Percentiles rank a stretch among this genome's conserved stretches.
Evolutionary conservation across 2,888 invertebrate genomes (phyloP).

Genomic region (Apotomis betuletana): DNA sequence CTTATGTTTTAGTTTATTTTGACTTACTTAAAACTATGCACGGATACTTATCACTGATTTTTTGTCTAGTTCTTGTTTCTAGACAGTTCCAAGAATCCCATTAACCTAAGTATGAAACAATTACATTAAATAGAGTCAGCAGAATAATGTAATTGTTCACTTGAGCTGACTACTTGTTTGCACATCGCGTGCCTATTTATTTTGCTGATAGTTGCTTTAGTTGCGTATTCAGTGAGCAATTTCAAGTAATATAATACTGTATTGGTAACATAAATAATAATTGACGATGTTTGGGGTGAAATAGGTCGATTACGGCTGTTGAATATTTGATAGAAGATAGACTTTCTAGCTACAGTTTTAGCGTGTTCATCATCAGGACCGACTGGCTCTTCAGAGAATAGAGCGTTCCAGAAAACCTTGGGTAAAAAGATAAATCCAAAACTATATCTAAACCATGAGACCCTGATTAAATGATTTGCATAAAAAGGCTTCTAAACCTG

Average conservation of each 20-base stretch:
- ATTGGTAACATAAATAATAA: neutral
- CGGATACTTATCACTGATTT: too few relatives aligned
- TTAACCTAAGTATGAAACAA: neutral
- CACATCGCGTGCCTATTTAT: conserved; percentile 9
- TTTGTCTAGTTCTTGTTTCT: too few relatives aligned
- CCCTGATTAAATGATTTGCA: too few relatives aligned
- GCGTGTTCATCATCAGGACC: too few relatives aligned
- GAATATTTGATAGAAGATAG: neutral
- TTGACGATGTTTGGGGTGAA: neutral
- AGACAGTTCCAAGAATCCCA: neutral
- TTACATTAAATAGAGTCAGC: conserved; percentile 9
- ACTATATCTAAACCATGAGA: too few relatives aligned
- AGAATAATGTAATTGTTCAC: conserved; percentile 14
- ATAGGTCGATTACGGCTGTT: neutral
- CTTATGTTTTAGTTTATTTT: too few relatives aligned
- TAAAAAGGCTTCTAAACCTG: too few relatives aligned
- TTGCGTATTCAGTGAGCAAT: conserved; percentile 4
- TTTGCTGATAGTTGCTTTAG: conserved; percentile 13
- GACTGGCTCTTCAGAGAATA: too few relatives aligned
- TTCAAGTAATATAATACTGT: neutral
- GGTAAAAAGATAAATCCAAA: too few relatives aligned
- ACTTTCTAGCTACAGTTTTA: too few relatives aligned
- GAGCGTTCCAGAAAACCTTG: too few relatives aligned
- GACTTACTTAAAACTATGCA: too few relatives aligned
- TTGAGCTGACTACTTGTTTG: conserved; percentile 11